A percentile compares a stretch with the other conserved stretches of the same genome.
phyloP scores from a whole-genome alignment of 2,113 vertebrate species.

The Poicephalus gulielmi region DNA sequence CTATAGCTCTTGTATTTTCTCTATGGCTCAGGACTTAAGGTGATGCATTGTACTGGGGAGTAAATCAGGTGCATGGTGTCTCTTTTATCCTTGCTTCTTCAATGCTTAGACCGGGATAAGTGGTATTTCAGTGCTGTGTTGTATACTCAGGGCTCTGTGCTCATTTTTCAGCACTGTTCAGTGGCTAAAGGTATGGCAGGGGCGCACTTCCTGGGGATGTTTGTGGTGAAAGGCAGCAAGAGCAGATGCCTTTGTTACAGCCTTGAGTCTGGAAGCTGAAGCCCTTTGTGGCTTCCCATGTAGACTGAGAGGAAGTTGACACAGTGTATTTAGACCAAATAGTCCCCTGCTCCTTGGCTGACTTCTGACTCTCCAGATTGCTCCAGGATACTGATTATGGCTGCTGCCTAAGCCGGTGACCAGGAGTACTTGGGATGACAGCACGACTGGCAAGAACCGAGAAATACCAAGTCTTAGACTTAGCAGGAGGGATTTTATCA shows the following conservation, averaged over 20 bases:
- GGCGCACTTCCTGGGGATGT: background rate
- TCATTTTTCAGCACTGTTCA: background rate
- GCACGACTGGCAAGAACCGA: background rate
- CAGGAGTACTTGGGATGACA: background rate
- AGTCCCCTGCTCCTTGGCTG: background rate
- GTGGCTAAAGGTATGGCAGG: accelerated
- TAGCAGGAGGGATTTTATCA: background rate
- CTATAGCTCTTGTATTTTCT: background rate
- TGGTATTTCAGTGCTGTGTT: background rate
- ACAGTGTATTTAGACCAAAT: accelerated
- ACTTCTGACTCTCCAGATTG: background rate
- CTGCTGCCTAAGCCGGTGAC: background rate
- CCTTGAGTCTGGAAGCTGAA: background rate
- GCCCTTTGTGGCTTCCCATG: background rate
- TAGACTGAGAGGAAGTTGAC: background rate
- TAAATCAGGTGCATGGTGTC: accelerated
- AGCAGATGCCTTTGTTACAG: background rate
- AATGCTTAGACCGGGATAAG: background rate
- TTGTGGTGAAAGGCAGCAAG: background rate
- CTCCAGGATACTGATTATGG: background rate
- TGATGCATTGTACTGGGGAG: background rate
- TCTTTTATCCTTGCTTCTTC: background rate
- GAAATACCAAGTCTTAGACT: background rate
- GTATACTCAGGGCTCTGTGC: background rate
- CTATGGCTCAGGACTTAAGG: background rate